phyloP scores from a whole-genome alignment of 2,888 invertebrate genomes.

The Cosmia pyralina region DNA sequence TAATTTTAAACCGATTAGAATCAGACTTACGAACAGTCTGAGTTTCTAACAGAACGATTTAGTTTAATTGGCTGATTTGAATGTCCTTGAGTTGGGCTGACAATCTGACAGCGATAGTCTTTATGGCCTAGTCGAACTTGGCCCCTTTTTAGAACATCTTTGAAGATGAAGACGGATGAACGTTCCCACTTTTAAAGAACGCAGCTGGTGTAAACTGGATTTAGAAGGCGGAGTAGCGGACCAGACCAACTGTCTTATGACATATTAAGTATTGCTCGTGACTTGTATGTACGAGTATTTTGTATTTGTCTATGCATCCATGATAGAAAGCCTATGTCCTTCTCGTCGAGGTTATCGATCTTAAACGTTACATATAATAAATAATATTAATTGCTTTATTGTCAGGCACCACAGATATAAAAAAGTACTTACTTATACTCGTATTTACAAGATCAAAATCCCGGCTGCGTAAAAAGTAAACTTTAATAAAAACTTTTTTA shows the following conservation, averaged over 20 bases:
- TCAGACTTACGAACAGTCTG: constrained; percentile 14
- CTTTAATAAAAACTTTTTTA: too few species aligned
- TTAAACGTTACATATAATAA: too few species aligned
- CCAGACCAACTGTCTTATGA: background rate
- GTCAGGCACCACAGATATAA: too few species aligned
- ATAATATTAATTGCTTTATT: too few species aligned
- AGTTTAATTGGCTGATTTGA: constrained; percentile 24
- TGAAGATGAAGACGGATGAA: constrained; percentile 9
- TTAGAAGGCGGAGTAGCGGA: background rate
- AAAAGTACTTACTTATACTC: too few species aligned
- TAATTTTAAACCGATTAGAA: constrained; percentile 38
- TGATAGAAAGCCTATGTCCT: too few species aligned
- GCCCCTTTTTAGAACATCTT: constrained; percentile 7
- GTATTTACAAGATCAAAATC: too few species aligned
- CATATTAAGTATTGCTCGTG: background rate
- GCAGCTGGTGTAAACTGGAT: background rate
- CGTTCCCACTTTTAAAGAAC: background rate
- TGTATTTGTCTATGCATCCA: too few species aligned
- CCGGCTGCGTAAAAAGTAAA: too few species aligned
- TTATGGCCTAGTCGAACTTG: constrained; percentile 6
- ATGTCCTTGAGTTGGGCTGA: constrained; percentile 14
- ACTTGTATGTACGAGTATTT: too few species aligned
- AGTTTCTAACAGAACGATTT: constrained; percentile 28
- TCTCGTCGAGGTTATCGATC: too few species aligned
- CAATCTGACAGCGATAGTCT: constrained; percentile 4